A percentile compares a stretch with the other conserved stretches of the same genome.
Conservation (phyloP, 1,140 invertebrate species). For the Theocolax elegans region DNA sequence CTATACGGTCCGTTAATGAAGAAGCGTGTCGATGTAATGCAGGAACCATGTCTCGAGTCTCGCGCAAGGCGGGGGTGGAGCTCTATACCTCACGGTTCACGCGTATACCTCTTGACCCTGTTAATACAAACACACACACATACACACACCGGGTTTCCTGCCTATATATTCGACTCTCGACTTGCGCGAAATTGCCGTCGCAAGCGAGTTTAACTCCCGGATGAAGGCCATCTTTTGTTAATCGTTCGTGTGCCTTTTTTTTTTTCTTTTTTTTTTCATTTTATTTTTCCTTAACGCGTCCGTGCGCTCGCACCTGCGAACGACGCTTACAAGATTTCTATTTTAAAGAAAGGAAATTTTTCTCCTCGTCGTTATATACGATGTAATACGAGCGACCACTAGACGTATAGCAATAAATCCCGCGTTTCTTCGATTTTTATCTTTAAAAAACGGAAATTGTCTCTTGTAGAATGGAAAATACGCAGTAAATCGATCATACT, state of each 20-base stretch:
- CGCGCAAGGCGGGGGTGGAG: slow-evolving; percentile 11
- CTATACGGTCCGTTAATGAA: too few relatives aligned
- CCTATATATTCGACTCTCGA: background rate
- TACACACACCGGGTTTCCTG: slow-evolving; percentile 46
- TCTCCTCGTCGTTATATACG: background rate
- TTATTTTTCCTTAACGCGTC: slow-evolving; percentile 7
- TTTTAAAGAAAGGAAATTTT: slow-evolving; percentile 31
- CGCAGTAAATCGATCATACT: background rate
- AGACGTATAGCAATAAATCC: background rate
- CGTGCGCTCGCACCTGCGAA: background rate
- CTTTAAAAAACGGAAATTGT: background rate
- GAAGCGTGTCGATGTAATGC: slow-evolving; percentile 61
- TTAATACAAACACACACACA: too few relatives aligned
- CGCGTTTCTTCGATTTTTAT: background rate
- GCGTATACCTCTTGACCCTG: slow-evolving; percentile 51
- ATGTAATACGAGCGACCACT: background rate
- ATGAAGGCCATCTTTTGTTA: background rate
- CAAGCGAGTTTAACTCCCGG: background rate
- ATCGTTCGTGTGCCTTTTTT: background rate
- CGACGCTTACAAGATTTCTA: slow-evolving; percentile 26
- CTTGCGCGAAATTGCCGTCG: too few relatives aligned
- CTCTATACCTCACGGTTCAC: background rate
- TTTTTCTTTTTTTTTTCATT: background rate
- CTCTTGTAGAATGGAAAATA: background rate
- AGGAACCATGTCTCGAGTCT: slow-evolving; percentile 59